A percentile compares a stretch with the other conserved stretches of the same genome.
phyloP scores from a whole-genome alignment of 2,888 invertebrate genomes.

The Germaria angustata region DNA sequence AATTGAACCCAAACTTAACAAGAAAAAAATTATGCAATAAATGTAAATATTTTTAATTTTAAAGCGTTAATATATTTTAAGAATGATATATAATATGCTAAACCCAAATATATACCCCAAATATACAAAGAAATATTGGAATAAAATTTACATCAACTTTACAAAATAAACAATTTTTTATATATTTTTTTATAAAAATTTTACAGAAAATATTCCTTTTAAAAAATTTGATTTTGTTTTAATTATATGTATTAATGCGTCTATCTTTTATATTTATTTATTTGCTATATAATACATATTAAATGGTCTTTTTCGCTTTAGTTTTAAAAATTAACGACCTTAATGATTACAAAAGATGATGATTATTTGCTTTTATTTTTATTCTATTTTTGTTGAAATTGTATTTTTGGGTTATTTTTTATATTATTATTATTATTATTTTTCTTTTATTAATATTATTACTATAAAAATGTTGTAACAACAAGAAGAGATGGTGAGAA shows the following conservation, averaged over 20 bases:
- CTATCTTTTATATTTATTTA: slow-evolving; percentile 2
- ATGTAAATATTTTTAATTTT: background rate
- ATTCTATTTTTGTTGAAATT: slow-evolving; percentile 14
- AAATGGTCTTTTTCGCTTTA: slow-evolving; percentile 55
- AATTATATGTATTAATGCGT: background rate
- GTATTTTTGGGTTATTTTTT: slow-evolving; percentile 30
- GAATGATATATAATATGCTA: background rate
- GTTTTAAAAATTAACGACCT: slow-evolving; percentile 52
- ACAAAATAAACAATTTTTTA: slow-evolving; percentile 2
- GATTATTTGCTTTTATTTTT: slow-evolving; percentile 45
- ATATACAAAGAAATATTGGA: background rate
- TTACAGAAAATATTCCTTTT: slow-evolving; percentile 23
- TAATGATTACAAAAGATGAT: slow-evolving; percentile 52
- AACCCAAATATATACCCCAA: slow-evolving; percentile 5
- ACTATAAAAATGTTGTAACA: slow-evolving; percentile 38
- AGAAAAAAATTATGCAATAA: no score
- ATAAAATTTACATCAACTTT: slow-evolving; percentile 20
- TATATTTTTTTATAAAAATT: slow-evolving; percentile 23
- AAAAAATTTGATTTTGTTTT: slow-evolving; percentile 5
- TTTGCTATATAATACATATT: slow-evolving; percentile 45
- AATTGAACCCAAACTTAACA: slow-evolving; percentile 39
- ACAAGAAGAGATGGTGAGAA: slow-evolving; percentile 58
- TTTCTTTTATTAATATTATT: slow-evolving; percentile 12
- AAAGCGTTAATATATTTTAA: background rate
- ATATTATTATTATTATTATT: no score